phyloP scores from a whole-genome alignment of 2,888 invertebrate species.

The Odontothrips loti region DNA sequence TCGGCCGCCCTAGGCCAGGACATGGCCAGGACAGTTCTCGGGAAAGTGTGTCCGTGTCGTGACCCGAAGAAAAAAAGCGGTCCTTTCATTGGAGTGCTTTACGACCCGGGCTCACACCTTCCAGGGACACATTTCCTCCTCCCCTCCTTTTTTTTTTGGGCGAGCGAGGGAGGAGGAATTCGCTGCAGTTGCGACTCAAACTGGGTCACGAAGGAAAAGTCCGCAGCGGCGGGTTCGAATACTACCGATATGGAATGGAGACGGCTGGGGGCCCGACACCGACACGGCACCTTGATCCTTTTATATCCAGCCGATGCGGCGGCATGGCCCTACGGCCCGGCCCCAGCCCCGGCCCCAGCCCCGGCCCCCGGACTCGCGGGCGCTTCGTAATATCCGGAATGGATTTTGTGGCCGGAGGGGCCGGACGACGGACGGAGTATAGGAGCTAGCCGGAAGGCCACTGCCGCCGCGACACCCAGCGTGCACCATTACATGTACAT shows the following conservation, averaged over 20 bases:
- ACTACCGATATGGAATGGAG: neutral
- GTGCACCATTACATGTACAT: too few species aligned
- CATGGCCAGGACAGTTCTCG: neutral
- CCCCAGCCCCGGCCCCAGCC: neutral
- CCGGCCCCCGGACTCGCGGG: neutral
- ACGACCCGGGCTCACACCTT: constrained; percentile 10
- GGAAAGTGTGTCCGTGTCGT: neutral
- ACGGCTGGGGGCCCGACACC: too few species aligned
- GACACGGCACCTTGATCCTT: too few species aligned
- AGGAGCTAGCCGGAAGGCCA: too few species aligned
- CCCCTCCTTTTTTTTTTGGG: too few species aligned
- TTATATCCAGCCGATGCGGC: too few species aligned
- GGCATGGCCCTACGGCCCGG: neutral
- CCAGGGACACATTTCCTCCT: too few species aligned
- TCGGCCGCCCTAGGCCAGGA: neutral
- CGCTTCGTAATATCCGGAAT: neutral
- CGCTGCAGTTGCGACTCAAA: too few species aligned
- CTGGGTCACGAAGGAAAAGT: too few species aligned
- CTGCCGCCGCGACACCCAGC: too few species aligned
- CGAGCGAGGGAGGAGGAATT: too few species aligned
- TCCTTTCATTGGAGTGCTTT: constrained; percentile 20
- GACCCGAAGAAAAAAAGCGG: neutral
- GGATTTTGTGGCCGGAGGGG: neutral
- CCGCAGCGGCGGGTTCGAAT: neutral
- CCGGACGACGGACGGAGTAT: too few species aligned